Evolutionary conservation across 1,140 invertebrate genomes (phyloP).

Genomic region (Mercenaria mercenaria): DNA sequence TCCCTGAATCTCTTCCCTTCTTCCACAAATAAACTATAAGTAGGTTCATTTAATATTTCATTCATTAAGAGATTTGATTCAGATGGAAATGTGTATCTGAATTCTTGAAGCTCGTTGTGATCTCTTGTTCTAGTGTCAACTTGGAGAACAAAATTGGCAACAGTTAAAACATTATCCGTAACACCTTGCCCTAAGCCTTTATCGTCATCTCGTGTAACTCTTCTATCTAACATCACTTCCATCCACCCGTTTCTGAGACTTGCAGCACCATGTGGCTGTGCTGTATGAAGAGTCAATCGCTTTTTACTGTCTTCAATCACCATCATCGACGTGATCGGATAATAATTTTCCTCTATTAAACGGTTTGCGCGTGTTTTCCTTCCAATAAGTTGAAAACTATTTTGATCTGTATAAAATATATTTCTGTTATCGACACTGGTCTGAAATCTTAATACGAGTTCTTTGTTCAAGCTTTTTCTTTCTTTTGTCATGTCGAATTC

Average conservation of each 20-base stretch:
- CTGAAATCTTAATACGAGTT: slow-evolving; percentile 93
- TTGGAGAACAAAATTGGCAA: slow-evolving; percentile 93
- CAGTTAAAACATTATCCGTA: slow-evolving; percentile 92
- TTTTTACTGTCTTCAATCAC: slow-evolving; percentile 92
- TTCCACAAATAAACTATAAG: slow-evolving; percentile 32
- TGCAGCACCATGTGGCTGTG: slow-evolving; percentile 94
- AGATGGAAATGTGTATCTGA: slow-evolving; percentile 35
- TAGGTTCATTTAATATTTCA: slow-evolving; percentile 46
- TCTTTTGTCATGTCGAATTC: slow-evolving; percentile 43
- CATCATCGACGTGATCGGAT: slow-evolving; percentile 93
- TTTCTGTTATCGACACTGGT: slow-evolving; percentile 89
- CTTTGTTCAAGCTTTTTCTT: background rate
- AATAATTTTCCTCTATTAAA: slow-evolving; percentile 95
- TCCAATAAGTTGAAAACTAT: slow-evolving; percentile 91
- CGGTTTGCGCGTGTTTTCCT: slow-evolving; percentile 89
- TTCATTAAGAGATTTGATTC: slow-evolving; percentile 26
- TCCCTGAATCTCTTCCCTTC: background rate
- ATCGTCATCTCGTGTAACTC: slow-evolving; percentile 94
- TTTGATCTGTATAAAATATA: slow-evolving; percentile 96
- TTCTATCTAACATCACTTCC: slow-evolving; percentile 94
- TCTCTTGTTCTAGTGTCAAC: slow-evolving; percentile 88
- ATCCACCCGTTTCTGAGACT: slow-evolving; percentile 93
- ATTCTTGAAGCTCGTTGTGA: background rate
- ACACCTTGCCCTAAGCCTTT: slow-evolving; percentile 96
- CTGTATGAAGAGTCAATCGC: slow-evolving; percentile 91